A percentile compares a stretch with the other conserved stretches of the same genome.
Conservation (phyloP, 2,797 vertebrate genomes). For the Choloepus didactylus region DNA sequence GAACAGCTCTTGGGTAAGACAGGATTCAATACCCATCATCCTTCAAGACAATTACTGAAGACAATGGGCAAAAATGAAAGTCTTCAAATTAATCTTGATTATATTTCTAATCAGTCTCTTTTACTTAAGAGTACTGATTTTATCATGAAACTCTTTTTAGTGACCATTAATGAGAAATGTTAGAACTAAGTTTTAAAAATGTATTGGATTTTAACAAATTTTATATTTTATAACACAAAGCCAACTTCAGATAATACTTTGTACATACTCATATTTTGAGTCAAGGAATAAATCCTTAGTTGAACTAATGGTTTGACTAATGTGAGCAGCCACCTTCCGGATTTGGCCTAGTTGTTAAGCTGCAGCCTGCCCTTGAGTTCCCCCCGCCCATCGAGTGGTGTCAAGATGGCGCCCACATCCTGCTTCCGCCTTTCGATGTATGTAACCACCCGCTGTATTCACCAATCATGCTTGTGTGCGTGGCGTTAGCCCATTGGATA, state of each 20-base stretch:
- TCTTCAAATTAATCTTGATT: not conserved
- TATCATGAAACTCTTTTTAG: not conserved
- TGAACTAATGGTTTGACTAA: not conserved
- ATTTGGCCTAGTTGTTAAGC: too few relatives aligned
- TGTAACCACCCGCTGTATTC: too few relatives aligned
- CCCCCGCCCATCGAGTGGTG: too few relatives aligned
- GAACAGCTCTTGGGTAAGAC: too few relatives aligned
- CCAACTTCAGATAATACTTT: not conserved
- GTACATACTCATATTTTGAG: not conserved
- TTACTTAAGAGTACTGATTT: not conserved
- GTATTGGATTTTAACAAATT: not conserved
- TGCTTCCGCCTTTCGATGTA: too few relatives aligned
- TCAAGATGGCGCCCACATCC: too few relatives aligned
- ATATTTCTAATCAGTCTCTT: not conserved
- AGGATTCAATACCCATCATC: too few relatives aligned
- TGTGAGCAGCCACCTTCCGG: too few relatives aligned
- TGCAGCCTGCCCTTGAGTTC: too few relatives aligned
- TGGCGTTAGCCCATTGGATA: too few relatives aligned
- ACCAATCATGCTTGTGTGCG: too few relatives aligned
- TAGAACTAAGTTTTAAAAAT: not conserved
- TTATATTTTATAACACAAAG: not conserved
- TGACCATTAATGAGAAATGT: not conserved
- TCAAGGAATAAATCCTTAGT: not conserved
- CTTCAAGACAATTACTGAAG: not conserved
- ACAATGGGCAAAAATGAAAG: not conserved